Evolutionary conservation across 2,113 vertebrate genomes (phyloP), one percentile per base, ranked within the genome.

Genomic region (Kryptolebias marmoratus): DNA sequence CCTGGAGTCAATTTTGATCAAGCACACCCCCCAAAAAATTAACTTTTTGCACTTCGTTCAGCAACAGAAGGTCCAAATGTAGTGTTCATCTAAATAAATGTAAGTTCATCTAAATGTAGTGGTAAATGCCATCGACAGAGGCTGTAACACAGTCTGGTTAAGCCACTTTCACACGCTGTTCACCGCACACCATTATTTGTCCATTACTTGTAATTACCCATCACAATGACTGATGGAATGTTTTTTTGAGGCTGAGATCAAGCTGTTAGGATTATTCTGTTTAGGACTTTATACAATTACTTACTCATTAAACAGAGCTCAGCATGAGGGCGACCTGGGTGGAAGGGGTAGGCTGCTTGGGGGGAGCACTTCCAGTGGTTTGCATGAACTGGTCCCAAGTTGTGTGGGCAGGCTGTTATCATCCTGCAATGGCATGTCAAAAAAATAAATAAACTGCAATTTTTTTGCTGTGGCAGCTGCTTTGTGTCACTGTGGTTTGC

Each of bases 181-280:
- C 80, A 75, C 81, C 45, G 48, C 71, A 71, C 83, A 81, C 77
- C 81, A 81, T 87, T 89, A 88, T 88, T 90, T 91, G 87, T 87
- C 82, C 85, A 89, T 89, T 90, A 89, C 74, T 84, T 89, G 86
- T 89, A 92, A 92, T 92, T 89, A 91, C 66, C 80, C 74, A 81
- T 89, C 86, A 85, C 32, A 79, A 79, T 88, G 89, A 89, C 82
- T 87, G 87, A 91, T 88, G 86, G 87, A 77, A 89, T 85, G 80
- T 86, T 87, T 87, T 85, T 87, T 85, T 52, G 22, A 44, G 80
- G 81, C 80, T 54, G 76, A 85, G 80, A 84, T 88, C 80, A 84
- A 87, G 83, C 75, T 74, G 63, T 81, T 71, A 9, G 79, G 73
- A 75, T 87, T 82, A 88, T 87, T 87, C 88, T 80, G 66, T 83